Evolutionary conservation across 2,888 invertebrate genomes (phyloP), one percentile per base, ranked within the genome.

Genomic region (Nemapogon koenigi): DNA sequence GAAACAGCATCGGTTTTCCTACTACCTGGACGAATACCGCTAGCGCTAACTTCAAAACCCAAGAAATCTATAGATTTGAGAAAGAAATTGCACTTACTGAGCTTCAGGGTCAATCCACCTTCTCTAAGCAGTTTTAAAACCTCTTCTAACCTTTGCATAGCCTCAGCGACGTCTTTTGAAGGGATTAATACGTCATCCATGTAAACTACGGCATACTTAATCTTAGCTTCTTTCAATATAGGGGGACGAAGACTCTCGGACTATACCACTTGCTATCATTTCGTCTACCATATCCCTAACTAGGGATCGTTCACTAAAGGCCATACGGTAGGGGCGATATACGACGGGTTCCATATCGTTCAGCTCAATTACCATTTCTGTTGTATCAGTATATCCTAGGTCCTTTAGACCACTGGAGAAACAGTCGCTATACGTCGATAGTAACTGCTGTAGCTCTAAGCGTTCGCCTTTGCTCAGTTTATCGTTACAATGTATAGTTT

Each of bases 1-100:
- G 36, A 7, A 4, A 58, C 46, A 0, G 51, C 50, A 27, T 38
- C 18, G 10, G 41, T 45, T 42, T 55, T 55, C 4, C 29, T 26
- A 7, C 36, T 37, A n/a, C 50, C 49, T 16, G 51, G 51, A 14
- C 37, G 42, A 3, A 59, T 33, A 16, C 42, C 38, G n/a, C n/a
- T n/a, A n/a, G n/a, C n/a, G n/a, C n/a, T n/a, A n/a, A n/a, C n/a
- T n/a, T n/a, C n/a, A n/a, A n/a, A 55, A 45, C n/a, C 46, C 44
- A 30, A 49, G 46, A 1, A 54, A 53, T 14, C 53, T 37, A 44
- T 46, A 53, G 41, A 19, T 11, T 37, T 35, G 36, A 45, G 33
- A n/a, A 51, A 35, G 37, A 51, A 53, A 19, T 41, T 29, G 31
- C 51, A 52, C 35, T 52, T 52, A 16, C 27, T 18, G 15, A 40